These are phyloP conservation scores for Probosciger aterrimus DNA, from an alignment of 2,113 vertebrate species.

Conservation along the genomic window DNA sequence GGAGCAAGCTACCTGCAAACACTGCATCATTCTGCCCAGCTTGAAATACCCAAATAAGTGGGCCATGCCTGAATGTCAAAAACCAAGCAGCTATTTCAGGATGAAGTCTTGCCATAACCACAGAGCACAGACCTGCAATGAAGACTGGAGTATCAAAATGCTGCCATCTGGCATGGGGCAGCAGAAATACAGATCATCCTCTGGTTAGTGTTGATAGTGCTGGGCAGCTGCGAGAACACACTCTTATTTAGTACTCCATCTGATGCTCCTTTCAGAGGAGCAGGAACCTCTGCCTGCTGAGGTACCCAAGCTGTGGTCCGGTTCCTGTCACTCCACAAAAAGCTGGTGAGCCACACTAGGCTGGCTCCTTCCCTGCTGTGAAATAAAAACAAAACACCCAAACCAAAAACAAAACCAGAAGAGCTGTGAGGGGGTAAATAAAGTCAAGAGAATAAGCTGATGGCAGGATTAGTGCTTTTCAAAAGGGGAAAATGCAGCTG, in stretches of 20 bases:
- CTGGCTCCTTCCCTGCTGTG: background rate
- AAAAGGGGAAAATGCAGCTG: background rate
- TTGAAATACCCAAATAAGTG: conserved; percentile 12
- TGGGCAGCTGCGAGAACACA: background rate
- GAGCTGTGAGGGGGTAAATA: background rate
- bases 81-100: conserved; percentile 25
- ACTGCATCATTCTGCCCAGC: background rate
- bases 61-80: background rate
- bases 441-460: background rate
- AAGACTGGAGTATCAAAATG: background rate
- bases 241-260: background rate
- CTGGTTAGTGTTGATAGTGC: background rate
- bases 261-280: conserved; percentile 43
- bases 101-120: conserved; percentile 28
- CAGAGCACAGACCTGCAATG: conserved; percentile 23
- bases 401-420: background rate
- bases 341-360: background rate
- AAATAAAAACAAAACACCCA: background rate
- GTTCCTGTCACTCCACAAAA: background rate
- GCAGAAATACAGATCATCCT: background rate
- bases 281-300: background rate
- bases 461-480: background rate
- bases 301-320: background rate
- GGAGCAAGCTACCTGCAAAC: background rate
- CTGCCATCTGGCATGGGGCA: background rate